Evolutionary conservation across 2,888 invertebrate species (phyloP).

Genomic region (Morpho helenor): DNA sequence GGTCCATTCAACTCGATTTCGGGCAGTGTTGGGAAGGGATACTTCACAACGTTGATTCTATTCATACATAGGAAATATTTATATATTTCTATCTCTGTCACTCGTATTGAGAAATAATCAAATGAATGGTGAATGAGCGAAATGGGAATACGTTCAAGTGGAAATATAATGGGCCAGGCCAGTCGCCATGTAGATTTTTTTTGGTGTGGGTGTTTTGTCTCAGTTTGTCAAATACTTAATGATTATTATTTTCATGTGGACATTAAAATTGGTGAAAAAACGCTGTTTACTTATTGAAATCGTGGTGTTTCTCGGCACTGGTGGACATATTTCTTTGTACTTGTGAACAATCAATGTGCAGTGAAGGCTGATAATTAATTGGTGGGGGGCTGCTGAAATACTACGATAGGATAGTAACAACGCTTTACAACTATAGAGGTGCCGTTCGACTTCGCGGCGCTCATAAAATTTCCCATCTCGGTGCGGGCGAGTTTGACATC

Average conservation of each 20-base stretch:
- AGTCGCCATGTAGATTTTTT: slow-evolving; percentile 76
- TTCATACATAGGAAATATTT: slow-evolving; percentile 76
- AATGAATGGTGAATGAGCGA: slow-evolving; percentile 75
- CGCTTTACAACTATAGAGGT: slow-evolving; percentile 73
- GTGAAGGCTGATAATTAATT: slow-evolving; percentile 66
- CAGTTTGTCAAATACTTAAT: slow-evolving; percentile 74
- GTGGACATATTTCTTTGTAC: slow-evolving; percentile 57
- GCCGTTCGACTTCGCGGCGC: slow-evolving; percentile 44
- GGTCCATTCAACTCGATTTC: slow-evolving; percentile 78
- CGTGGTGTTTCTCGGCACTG: slow-evolving; percentile 46
- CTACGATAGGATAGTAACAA: slow-evolving; percentile 78
- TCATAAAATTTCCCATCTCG: slow-evolving; percentile 71
- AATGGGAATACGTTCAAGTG: slow-evolving; percentile 72
- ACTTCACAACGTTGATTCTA: slow-evolving; percentile 74
- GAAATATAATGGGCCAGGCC: slow-evolving; percentile 74
- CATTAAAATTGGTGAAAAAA: slow-evolving; percentile 60
- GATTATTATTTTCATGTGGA: slow-evolving; percentile 75
- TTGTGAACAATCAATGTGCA: slow-evolving; percentile 46
- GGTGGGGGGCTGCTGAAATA: slow-evolving; percentile 78
- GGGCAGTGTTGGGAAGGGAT: slow-evolving; percentile 58
- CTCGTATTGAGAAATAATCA: slow-evolving; percentile 71
- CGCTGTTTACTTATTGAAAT: slow-evolving; percentile 47
- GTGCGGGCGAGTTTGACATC: slow-evolving; percentile 67
- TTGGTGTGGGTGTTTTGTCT: slow-evolving; percentile 74
- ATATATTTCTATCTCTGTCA: slow-evolving; percentile 62